These are phyloP conservation scores for Hyposoter dolosus DNA, from an alignment of 2,888 invertebrate species.

Conservation along the genomic window DNA sequence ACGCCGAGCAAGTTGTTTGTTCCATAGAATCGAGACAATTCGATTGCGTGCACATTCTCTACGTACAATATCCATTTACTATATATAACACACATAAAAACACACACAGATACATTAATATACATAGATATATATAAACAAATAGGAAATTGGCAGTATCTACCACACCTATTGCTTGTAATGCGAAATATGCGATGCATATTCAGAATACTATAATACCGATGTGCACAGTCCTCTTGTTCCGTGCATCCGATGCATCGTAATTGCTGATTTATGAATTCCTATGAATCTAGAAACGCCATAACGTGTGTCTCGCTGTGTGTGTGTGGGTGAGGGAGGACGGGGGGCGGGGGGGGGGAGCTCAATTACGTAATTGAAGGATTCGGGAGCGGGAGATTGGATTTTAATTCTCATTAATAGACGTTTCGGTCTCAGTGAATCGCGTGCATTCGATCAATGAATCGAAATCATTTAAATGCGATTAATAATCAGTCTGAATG, in stretches of 20 bases:
- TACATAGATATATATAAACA: background rate
- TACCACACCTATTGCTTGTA: slow-evolving; percentile 52
- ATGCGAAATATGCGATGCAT: slow-evolving; percentile 59
- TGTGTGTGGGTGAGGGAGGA: background rate
- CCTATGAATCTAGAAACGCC: slow-evolving; percentile 29
- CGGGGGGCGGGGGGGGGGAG: background rate
- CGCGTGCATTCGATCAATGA: slow-evolving; percentile 4
- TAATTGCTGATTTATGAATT: slow-evolving; percentile 66
- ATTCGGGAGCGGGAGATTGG: slow-evolving; percentile 22
- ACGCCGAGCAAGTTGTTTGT: slow-evolving; percentile 59
- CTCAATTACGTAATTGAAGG: slow-evolving; percentile 46
- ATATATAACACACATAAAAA: background rate
- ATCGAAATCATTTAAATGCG: background rate
- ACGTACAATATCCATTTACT: slow-evolving; percentile 14
- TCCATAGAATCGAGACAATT: slow-evolving; percentile 59
- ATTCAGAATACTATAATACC: slow-evolving; percentile 51
- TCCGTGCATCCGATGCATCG: slow-evolving; percentile 57
- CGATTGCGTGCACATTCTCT: slow-evolving; percentile 63
- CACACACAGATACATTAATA: background rate
- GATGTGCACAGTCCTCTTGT: slow-evolving; percentile 14
- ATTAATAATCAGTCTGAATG: background rate
- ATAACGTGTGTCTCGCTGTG: slow-evolving; percentile 1
- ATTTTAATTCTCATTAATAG: slow-evolving; percentile 13
- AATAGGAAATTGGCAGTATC: slow-evolving; percentile 33
- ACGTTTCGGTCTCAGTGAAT: background rate